Evolutionary conservation across 2,797 vertebrate genomes (phyloP), one percentile per base, ranked within the genome.

Genomic region (Chaetophractus vellerosus): DNA sequence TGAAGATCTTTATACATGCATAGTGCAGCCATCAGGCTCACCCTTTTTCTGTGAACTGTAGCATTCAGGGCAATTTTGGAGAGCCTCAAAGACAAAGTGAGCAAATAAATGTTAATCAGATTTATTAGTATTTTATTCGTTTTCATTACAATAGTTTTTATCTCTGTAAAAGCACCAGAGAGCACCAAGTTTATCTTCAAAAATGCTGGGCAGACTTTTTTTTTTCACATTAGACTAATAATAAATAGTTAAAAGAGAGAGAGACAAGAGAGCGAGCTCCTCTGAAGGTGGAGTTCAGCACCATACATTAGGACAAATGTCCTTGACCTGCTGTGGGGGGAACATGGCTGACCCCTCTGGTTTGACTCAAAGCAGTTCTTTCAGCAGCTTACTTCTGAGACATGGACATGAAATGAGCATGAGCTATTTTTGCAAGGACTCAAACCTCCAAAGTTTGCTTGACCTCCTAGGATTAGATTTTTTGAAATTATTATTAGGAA

Each of bases 101-200:
- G 3, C 59, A 95, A 69, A 78, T 16, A 95, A 74, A 78, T 14
- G 4, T 83, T 81, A 71, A 88, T 92, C 41, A 72, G 36, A 87
- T 57, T 92, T 68, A 93, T 94, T 97, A 91, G 95, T 88, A 91
- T 94, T 90, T 87, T 66, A 15, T 90, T 96, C 93, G 71, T 92
- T 78, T 94, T 88, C 41, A 88, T 80, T 93, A 92, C 83, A 88
- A 31, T 85, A 90, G 36, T 74, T 94, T 48, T 2, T 82, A 66
- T 93, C 41, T 96, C 81, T 92, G 79, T 36, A 88, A 96, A 96
- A 96, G 61, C 63, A 96, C 91, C 95, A 94, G 45, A 93, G 63
- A 97, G 94, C 97, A 97, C 96, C 96, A 90, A 84, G 19, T 1
- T 93, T 92, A 91, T 72, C 80, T 88, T 96, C 31, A 92, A 87